phyloP scores from a whole-genome alignment of 2,888 invertebrate species.

The Fabriciana adippe region DNA sequence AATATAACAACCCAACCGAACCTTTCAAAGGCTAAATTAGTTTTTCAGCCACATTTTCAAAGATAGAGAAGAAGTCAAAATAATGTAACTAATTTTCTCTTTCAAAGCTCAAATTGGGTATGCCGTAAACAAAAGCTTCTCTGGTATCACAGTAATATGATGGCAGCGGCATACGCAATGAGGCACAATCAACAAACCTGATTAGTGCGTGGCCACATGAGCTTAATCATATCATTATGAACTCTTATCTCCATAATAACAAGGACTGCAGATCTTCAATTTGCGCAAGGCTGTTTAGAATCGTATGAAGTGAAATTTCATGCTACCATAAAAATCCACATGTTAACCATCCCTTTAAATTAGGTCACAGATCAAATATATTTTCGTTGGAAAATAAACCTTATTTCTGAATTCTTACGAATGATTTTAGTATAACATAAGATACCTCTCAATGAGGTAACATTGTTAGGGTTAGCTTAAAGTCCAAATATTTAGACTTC shows the following conservation, averaged over 20 bases:
- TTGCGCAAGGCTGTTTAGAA: slow-evolving; percentile 33
- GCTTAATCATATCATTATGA: slow-evolving; percentile 11
- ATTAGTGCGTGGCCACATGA: slow-evolving; percentile 46
- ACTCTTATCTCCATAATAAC: slow-evolving; percentile 12
- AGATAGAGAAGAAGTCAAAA: neutral
- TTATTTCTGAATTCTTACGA: neutral
- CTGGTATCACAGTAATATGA: slow-evolving; percentile 51
- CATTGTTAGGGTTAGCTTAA: slow-evolving; percentile 11
- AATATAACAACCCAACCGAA: too few relatives aligned
- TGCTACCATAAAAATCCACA: slow-evolving; percentile 65
- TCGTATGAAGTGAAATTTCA: slow-evolving; percentile 69
- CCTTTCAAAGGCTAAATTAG: too few relatives aligned
- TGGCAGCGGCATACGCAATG: slow-evolving; percentile 51
- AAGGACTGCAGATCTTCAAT: slow-evolving; percentile 2
- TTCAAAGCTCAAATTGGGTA: neutral
- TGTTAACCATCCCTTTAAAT: slow-evolving; percentile 42
- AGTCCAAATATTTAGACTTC: slow-evolving; percentile 13
- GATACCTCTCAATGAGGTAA: neutral
- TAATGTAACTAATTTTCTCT: neutral
- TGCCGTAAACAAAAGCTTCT: slow-evolving; percentile 57
- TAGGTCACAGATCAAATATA: slow-evolving; percentile 20
- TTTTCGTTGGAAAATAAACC: slow-evolving; percentile 11
- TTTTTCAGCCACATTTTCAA: neutral
- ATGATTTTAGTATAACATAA: neutral
- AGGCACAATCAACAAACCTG: slow-evolving; percentile 61